Evolutionary conservation across 2,797 vertebrate genomes (phyloP).

Genomic region (Poeciliopsis presidionis): DNA sequence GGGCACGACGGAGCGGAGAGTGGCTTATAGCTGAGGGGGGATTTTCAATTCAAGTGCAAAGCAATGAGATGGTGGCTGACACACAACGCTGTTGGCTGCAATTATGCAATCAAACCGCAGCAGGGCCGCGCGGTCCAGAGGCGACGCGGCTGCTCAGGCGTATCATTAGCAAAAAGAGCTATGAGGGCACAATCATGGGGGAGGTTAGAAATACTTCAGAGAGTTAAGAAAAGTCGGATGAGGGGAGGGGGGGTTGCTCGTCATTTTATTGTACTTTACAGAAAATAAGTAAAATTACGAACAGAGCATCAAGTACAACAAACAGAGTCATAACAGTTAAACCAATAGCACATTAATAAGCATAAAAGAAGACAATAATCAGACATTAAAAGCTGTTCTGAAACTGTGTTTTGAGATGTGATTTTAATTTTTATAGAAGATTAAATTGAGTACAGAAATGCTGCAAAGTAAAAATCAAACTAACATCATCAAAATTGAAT

Average conservation of each 20-base stretch:
- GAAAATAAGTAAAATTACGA: too few relatives aligned
- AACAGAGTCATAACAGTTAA: too few relatives aligned
- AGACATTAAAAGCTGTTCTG: too few relatives aligned
- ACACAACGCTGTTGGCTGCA: slow-evolving; percentile 61
- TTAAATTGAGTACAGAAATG: neutral
- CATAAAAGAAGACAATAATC: too few relatives aligned
- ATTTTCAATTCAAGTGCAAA: slow-evolving; percentile 47
- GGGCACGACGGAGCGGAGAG: slow-evolving; percentile 38
- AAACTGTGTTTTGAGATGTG: too few relatives aligned
- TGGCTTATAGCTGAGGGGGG: slow-evolving; percentile 40
- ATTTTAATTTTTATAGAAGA: neutral
- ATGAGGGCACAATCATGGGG: neutral
- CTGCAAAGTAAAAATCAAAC: neutral
- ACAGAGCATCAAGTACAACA: too few relatives aligned
- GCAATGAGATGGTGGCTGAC: slow-evolving; percentile 63
- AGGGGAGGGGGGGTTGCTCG: too few relatives aligned
- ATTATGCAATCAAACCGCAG: slow-evolving; percentile 61
- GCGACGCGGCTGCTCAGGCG: neutral
- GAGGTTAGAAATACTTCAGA: neutral
- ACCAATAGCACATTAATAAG: too few relatives aligned
- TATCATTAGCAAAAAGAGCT: slow-evolving; percentile 6
- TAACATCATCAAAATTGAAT: neutral
- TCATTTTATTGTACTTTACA: neutral
- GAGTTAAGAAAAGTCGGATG: neutral
- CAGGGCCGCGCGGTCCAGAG: slow-evolving; percentile 10